Base-by-base conservation (phyloP, 2,888 invertebrate genomes). In the Ormia ochracea region DNA sequence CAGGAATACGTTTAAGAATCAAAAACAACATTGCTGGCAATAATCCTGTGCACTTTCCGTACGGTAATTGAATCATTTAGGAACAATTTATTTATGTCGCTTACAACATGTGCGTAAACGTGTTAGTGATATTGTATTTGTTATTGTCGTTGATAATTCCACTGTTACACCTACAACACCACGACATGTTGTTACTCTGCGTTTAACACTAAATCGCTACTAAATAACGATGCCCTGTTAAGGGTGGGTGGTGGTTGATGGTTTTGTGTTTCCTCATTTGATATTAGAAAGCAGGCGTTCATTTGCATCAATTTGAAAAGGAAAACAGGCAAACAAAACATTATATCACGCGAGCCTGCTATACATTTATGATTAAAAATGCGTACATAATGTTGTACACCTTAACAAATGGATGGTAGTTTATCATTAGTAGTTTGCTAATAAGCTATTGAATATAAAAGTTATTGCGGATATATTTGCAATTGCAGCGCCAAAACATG, bases 61-160 rank as follows among this genome's bases (percentile, higher is more conserved):
- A 41, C 52, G 63, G 79, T 81, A 83, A 82, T 83, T 83, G 83
- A 82, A 83, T 79, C 78, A 82, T 83, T 83, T 82, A 66, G 77
- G 72, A 77, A 77, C 79, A 78, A 83, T 83, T 83, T 83, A 81
- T 82, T 79, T 78, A 52, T 72, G 80, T 80, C 80, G 76, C 80
- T 80, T 63, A 72, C 79, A 80, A 75, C 68, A 73, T 76, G 80
- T 80, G 80, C 80, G 76, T 76, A 56, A 72, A 80, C 72, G 76
- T 80, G 76, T 80, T 72, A 75, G 54, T 63, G 69, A 48, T 66
- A 41, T 74, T 58, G 41, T 74, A 56, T 74, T 74, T 75, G 68
- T 66, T 68, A 48, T 48, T 69, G 69, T 58, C 48, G 69, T 52
- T 61, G 72, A 52, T 72, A 52, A 61, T 52, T 41, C 61, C 61